Conservation (phyloP, 2,113 vertebrate genomes). For the Phalacrocorax carbo region DNA sequence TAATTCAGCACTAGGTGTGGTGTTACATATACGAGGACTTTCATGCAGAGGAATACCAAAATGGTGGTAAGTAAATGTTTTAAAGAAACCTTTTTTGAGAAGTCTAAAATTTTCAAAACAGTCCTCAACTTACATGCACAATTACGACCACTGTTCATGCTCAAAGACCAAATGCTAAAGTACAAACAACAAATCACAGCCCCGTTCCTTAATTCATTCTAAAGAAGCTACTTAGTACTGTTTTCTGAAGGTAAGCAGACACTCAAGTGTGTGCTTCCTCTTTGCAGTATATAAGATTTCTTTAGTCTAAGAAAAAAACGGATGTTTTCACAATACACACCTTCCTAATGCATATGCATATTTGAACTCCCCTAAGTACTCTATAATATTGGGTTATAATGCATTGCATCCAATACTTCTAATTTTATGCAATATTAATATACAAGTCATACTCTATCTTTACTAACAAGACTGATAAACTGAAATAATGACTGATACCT, state of each 20-base stretch:
- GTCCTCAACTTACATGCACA: rapidly evolving
- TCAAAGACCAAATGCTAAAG: not conserved
- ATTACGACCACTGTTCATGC: not conserved
- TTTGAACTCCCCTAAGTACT: not conserved
- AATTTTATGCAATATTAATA: constrained; percentile 58
- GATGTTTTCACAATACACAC: not conserved
- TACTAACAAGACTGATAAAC: constrained; percentile 60
- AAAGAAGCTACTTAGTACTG: not conserved
- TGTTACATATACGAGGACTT: not conserved
- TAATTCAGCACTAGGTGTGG: not conserved
- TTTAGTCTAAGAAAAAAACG: not conserved
- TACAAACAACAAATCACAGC: not conserved
- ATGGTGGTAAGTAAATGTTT: not conserved
- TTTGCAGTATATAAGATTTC: not conserved
- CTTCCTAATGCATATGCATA: not conserved
- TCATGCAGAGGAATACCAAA: not conserved
- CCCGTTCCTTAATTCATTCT: not conserved
- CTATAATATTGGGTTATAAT: not conserved
- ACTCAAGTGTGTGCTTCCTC: not conserved
- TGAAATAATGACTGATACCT: constrained; percentile 34
- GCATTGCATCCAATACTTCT: constrained; percentile 25
- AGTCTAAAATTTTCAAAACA: not conserved
- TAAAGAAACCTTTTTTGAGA: not conserved
- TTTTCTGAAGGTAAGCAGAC: not conserved
- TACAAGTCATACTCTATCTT: constrained; percentile 49